A percentile compares a stretch with the other conserved stretches of the same genome.
These are phyloP conservation scores for Brachystomella parvula DNA, from an alignment of 1,140 invertebrate genomes.

Conservation along the genomic window DNA sequence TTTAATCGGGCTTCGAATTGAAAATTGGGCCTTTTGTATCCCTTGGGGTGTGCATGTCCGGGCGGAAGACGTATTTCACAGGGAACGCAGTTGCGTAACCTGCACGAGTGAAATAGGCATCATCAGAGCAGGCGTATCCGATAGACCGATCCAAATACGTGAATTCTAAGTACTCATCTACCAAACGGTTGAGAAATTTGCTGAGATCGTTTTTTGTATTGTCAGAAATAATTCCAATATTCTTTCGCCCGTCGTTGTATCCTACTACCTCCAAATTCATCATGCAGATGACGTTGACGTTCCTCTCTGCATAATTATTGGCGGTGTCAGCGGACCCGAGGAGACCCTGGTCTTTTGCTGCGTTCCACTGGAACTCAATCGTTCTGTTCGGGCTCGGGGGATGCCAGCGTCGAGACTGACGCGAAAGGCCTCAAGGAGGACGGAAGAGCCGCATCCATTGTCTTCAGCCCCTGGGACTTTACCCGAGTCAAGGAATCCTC, in stretches of 20 bases:
- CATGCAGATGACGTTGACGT: conserved; percentile 15
- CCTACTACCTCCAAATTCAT: conserved; percentile 20
- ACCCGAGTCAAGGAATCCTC: conserved; percentile 18
- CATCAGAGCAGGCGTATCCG: conserved; percentile 24
- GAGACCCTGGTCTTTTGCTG: conserved; percentile 25
- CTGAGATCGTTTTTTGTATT: background rate
- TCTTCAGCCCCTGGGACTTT: conserved; percentile 21
- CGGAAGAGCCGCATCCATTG: conserved; percentile 12
- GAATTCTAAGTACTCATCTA: conserved; percentile 12
- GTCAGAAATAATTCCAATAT: conserved; percentile 17
- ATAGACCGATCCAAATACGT: background rate
- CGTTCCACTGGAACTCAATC: conserved; percentile 32
- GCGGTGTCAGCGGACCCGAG: conserved; percentile 22
- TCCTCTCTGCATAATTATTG: background rate
- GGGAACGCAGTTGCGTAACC: conserved; percentile 15
- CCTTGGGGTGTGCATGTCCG: conserved; percentile 19
- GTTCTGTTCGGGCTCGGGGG: conserved; percentile 20
- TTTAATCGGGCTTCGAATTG: too few species aligned
- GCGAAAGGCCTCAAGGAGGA: conserved; percentile 13
- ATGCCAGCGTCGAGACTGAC: conserved; percentile 14
- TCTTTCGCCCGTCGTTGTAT: background rate
- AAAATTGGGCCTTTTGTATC: too few species aligned
- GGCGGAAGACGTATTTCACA: background rate
- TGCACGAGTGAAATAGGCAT: conserved; percentile 5
- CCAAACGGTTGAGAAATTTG: conserved; percentile 9